phyloP scores from a whole-genome alignment of 1,140 invertebrate species.

The Brachionus asplanchnoidis region DNA sequence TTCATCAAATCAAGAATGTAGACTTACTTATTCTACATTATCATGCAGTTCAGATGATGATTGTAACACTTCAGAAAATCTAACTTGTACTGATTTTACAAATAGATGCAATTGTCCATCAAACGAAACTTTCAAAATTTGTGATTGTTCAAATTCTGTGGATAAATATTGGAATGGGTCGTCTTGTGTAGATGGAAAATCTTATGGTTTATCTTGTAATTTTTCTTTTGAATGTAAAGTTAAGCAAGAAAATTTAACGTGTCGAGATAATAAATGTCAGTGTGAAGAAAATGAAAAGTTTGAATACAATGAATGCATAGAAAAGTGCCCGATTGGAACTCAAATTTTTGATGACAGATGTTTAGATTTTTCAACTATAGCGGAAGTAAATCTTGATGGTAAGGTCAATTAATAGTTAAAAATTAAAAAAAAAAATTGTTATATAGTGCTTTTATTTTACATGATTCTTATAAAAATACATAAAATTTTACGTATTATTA shows the following conservation, averaged over 20 bases:
- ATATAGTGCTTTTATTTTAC: no score
- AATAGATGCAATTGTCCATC: background rate
- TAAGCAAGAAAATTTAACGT: background rate
- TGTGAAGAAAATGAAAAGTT: background rate
- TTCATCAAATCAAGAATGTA: background rate
- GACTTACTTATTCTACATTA: background rate
- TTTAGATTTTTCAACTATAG: background rate
- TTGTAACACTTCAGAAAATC: background rate
- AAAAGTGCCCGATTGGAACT: background rate
- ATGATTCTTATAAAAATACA: no score
- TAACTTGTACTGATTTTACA: background rate
- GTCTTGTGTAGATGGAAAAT: background rate
- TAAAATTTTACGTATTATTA: no score
- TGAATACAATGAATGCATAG: background rate
- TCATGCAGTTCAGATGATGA: background rate
- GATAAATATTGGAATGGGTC: background rate
- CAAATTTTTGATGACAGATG: background rate
- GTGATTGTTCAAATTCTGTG: background rate
- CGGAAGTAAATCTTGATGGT: no score
- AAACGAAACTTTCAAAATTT: background rate
- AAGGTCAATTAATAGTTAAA: no score
- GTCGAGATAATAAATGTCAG: background rate
- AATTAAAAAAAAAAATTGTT: no score
- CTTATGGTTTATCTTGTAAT: background rate
- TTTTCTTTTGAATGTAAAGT: background rate